Evolutionary conservation across 2,888 invertebrate genomes (phyloP).

Genomic region (Trisateles emortualis): DNA sequence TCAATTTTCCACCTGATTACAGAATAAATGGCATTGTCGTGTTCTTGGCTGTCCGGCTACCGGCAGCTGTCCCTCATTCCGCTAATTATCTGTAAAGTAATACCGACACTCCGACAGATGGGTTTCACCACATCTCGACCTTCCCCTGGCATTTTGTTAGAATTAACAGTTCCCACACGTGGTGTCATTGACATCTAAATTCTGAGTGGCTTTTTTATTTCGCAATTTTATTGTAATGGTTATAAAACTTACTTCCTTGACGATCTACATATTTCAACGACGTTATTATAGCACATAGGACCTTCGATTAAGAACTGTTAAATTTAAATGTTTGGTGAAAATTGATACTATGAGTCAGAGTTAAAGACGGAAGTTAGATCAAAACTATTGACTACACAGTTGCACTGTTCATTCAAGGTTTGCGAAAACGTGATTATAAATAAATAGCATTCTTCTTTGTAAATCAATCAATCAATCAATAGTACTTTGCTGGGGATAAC

Average conservation of each 20-base stretch:
- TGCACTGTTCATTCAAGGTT: constrained; percentile 20
- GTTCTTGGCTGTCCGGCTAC: constrained; percentile 52
- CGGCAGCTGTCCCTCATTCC: constrained; percentile 68
- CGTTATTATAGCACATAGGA: constrained; percentile 5
- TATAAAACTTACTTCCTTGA: constrained; percentile 23
- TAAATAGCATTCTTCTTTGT: constrained; percentile 32
- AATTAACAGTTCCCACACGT: constrained; percentile 51
- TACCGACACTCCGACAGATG: constrained; percentile 62
- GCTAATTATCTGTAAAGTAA: constrained; percentile 75
- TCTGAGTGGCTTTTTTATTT: constrained; percentile 25
- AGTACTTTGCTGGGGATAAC: constrained; percentile 49
- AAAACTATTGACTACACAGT: constrained; percentile 16
- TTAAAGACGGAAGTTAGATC: constrained; percentile 22
- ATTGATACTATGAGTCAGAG: constrained; percentile 29
- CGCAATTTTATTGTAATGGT: constrained; percentile 29
- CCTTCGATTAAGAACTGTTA: constrained; percentile 30
- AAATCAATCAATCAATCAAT: constrained; percentile 48
- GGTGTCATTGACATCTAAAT: constrained; percentile 60
- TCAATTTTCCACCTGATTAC: constrained; percentile 29
- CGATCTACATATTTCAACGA: constrained; percentile 12
- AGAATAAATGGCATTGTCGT: constrained; percentile 52
- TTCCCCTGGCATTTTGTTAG: constrained; percentile 58
- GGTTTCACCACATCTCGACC: constrained; percentile 59
- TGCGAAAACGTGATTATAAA: constrained; percentile 31
- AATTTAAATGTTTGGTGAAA: constrained; percentile 30